phyloP scores from a whole-genome alignment of 1,140 invertebrate species.

The Globodera rostochiensis region DNA sequence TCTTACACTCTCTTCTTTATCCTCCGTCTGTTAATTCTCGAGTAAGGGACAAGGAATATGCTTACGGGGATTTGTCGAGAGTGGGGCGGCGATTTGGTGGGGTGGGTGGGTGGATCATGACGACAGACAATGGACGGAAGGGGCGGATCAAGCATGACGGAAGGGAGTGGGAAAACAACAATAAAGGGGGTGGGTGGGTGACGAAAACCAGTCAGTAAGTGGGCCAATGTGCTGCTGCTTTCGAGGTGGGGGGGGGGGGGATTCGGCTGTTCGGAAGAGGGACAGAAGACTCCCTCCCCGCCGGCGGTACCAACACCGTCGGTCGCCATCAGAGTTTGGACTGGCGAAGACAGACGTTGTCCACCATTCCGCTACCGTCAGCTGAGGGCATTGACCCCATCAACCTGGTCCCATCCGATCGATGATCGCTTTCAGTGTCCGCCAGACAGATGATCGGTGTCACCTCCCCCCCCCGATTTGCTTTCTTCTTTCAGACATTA shows the following conservation, averaged over 20 bases:
- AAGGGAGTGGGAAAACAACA: not conserved
- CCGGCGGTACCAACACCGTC: not conserved
- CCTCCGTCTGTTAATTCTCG: not conserved
- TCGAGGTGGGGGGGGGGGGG: not conserved
- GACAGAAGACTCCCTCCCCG: not conserved
- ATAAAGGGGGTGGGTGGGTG: not conserved
- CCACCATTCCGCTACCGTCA: not conserved
- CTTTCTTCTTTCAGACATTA: too few relatives aligned
- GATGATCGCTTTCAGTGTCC: not conserved
- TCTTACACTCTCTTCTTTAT: not conserved
- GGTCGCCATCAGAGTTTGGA: not conserved
- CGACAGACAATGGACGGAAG: not conserved
- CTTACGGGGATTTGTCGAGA: too few relatives aligned
- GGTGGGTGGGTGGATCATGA: not conserved
- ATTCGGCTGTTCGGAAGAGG: not conserved
- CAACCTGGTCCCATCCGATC: not conserved
- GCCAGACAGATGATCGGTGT: not conserved
- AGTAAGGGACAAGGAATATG: too few relatives aligned
- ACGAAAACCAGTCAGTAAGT: not conserved
- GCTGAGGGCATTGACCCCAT: not conserved
- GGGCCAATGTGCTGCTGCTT: not conserved
- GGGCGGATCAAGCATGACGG: not conserved
- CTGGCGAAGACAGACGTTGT: not conserved
- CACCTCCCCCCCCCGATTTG: slow-evolving; percentile 8
- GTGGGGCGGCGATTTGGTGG: not conserved